phyloP scores from a whole-genome alignment of 1,140 invertebrate genomes.

The Pseudomyrmex gracilis region DNA sequence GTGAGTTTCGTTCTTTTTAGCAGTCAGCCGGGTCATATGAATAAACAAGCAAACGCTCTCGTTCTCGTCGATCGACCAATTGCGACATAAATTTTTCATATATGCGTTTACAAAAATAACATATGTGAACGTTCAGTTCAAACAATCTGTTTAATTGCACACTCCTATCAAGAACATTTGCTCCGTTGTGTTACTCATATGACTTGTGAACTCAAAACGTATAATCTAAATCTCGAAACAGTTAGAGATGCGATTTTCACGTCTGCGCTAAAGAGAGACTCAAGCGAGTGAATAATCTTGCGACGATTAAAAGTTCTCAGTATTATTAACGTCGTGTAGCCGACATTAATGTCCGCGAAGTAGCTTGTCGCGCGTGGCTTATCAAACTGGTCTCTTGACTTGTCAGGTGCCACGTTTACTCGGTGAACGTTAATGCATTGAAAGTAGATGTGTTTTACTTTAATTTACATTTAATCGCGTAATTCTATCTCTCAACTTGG shows the following conservation, averaged over 20 bases:
- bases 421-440: slow-evolving; percentile 64
- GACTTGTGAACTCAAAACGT: not conserved
- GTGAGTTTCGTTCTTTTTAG: slow-evolving; percentile 44
- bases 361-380: slow-evolving; percentile 63
- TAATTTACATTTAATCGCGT: slow-evolving; percentile 52
- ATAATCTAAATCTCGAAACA: slow-evolving; percentile 20
- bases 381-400: slow-evolving; percentile 61
- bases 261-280: slow-evolving; percentile 6
- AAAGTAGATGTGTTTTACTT: slow-evolving; percentile 41
- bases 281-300: not conserved
- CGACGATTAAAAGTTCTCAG: slow-evolving; percentile 28
- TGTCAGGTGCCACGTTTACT: slow-evolving; percentile 67
- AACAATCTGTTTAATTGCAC: not conserved
- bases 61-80: not conserved
- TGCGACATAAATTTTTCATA: too few relatives aligned
- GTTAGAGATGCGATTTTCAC: slow-evolving; percentile 1
- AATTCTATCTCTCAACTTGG: slow-evolving; percentile 42
- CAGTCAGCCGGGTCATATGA: slow-evolving; percentile 25
- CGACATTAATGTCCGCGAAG: slow-evolving; percentile 40
- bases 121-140: not conserved
- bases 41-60: not conserved
- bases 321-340: slow-evolving; percentile 30
- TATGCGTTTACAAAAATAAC: not conserved
- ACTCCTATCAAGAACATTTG: not conserved
- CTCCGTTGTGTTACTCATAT: not conserved